phyloP scores from a whole-genome alignment of 2,888 invertebrate species.

The Eupelmus urozonus region DNA sequence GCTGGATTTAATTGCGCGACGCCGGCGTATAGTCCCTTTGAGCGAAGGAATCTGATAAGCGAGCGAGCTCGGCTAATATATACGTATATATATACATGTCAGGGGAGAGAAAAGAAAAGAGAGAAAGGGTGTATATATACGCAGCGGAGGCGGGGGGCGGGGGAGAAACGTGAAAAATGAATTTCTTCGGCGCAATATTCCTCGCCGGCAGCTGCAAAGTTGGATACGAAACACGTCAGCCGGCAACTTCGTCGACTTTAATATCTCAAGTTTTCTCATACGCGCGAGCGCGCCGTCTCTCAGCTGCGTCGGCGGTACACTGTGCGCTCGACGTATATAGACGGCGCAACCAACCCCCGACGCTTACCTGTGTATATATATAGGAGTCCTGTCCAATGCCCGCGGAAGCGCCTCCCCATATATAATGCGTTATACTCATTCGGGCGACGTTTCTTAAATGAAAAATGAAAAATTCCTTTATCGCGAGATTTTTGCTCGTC shows the following conservation, averaged over 20 bases:
- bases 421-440: slow-evolving; percentile 49
- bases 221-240: slow-evolving; percentile 58
- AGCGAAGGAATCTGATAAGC: slow-evolving; percentile 43
- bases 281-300: slow-evolving; percentile 14
- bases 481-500: slow-evolving; percentile 24
- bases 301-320: neutral
- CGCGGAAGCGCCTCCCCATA: slow-evolving; percentile 10
- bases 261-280: slow-evolving; percentile 61
- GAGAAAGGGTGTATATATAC: slow-evolving; percentile 18
- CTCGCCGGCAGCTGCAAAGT: slow-evolving; percentile 53
- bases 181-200: slow-evolving; percentile 58
- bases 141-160: neutral
- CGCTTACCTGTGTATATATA: neutral
- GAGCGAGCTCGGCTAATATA: neutral
- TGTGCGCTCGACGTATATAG: too few species aligned
- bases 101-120: slow-evolving; percentile 20
- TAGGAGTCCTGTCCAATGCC: slow-evolving; percentile 31
- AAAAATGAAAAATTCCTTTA: slow-evolving; percentile 59
- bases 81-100: neutral
- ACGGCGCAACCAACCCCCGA: too few species aligned
- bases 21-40: slow-evolving; percentile 27
- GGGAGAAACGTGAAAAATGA: slow-evolving; percentile 57
- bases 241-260: slow-evolving; percentile 60
- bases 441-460: slow-evolving; percentile 56
- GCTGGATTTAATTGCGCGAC: slow-evolving; percentile 38